Base-by-base conservation (phyloP, 2,888 invertebrate genomes). In the Diloba caeruleocephala region DNA sequence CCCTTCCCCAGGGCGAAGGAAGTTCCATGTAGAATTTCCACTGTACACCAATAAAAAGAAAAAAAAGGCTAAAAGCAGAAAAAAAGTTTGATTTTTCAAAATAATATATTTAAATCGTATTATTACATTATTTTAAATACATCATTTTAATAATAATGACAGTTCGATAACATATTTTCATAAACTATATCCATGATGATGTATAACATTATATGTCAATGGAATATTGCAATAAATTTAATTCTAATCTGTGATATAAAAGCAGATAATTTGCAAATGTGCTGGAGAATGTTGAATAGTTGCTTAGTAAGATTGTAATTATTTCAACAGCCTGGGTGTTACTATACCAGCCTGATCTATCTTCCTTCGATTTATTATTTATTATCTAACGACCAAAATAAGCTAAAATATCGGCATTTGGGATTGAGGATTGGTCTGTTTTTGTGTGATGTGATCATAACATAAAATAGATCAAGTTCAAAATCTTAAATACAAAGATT, bases 21-120 rank as follows among this genome's bases (percentile, higher is more conserved):
- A n/a, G n/a, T n/a, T n/a, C n/a, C n/a, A n/a, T n/a, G n/a, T n/a
- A n/a, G n/a, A n/a, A n/a, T n/a, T n/a, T n/a, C n/a, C n/a, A 5
- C 19, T 19, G 26, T 42, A 23, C 23, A 3, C 23, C 23, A 1
- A 23, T 8, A 23, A 8, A 7, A 8, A 19, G 19, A 19, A 19
- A 23, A 6, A 1, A 1, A 6, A 8, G 9, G 7, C 8, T 8
- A 3, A 23, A 23, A 1, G 9, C 7, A 7, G 7, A 6, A 38
- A 57, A 52, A 37, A 12, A 39, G 26, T 5, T 23, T 43, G 34
- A 44, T 57, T 64, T 64, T 59, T 50, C 44, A 74, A 76, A 72
- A 72, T 69, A 71, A 55, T 76, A 81, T 82, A 82, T 84, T 82
- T 75, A 70, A 65, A 76, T 81, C 78, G 79, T 75, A 70, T 81